Conservation (phyloP, 2,797 vertebrate species). For the Pseudomugil tenellus region DNA sequence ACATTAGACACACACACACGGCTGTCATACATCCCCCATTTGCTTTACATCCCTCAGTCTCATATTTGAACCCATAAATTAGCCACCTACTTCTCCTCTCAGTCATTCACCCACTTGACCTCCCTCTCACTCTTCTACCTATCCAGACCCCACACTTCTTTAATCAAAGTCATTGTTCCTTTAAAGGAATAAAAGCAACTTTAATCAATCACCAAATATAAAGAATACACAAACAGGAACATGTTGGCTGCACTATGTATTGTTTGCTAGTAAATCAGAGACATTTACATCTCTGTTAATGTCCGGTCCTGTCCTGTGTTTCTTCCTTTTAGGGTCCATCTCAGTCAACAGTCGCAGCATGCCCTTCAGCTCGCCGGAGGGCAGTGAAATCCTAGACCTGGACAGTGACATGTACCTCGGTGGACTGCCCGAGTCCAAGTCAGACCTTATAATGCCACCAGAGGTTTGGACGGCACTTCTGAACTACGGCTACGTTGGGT, state of each 20-base stretch:
- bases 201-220: background rate
- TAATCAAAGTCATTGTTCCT: background rate
- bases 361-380: conserved; percentile 90
- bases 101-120: conserved; percentile 2
- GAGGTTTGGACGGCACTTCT: conserved; percentile 94
- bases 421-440: conserved; percentile 86
- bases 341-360: conserved; percentile 94
- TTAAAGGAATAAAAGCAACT: background rate
- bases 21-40: conserved; percentile 35
- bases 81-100: conserved; percentile 27
- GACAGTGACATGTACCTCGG: conserved; percentile 93
- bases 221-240: background rate
- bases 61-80: conserved; percentile 28
- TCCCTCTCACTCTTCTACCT: conserved; percentile 3
- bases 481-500: conserved; percentile 92
- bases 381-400: conserved; percentile 92
- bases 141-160: background rate
- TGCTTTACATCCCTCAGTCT: conserved; percentile 31
- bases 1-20: conserved; percentile 64
- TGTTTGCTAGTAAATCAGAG: background rate
- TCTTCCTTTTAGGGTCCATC: conserved; percentile 82
- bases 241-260: background rate
- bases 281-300: background rate
- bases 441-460: conserved; percentile 86
- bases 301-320: background rate